Base-by-base conservation (phyloP, 2,797 vertebrate species). In the Rousettus madagascariensis region DNA sequence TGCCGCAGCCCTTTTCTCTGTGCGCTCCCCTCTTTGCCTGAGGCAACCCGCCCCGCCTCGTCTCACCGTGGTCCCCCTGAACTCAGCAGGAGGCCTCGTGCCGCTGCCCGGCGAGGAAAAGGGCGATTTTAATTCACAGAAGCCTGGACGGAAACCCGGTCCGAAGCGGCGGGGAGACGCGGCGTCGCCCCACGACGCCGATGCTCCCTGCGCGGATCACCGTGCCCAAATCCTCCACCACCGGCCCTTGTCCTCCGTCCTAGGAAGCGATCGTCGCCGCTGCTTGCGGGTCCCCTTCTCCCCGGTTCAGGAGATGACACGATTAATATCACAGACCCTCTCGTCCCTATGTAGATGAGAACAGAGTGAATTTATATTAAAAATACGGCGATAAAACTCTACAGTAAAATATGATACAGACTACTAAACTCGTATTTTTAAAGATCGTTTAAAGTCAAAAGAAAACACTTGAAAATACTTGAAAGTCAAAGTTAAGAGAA, bases 401-500 rank as follows among this genome's bases (percentile, higher is more conserved):
- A 46, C 38, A 82, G 24, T 61, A 82, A 75, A 55, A 28, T 41
- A 19, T 17, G 15, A 41, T 33, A 9, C 13, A 49, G 12, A 10
- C 16, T 36, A 46, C 43, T 84, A 77, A 72, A 93, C 63, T 46
- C 6, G 46, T 12, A 57, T 36, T 46, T n/a, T 63, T 36, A 57
- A 77, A 88, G 38, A 65, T 36, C 38, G 22, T 65, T 61, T 68
- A 79, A 93, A 59, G 15, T 86, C 41, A 46, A 71, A 92, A 84
- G 65, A 82, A 94, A 89, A 41, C 61, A 65, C 36, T 75, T 33
- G 33, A 80, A 79, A 91, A 66, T 49, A 68, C 30, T 71, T 49
- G 28, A 91, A 80, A 83, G 51, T 57, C 16, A 82, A 59, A 41
- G 8, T n/a, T 36, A 49, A 82, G 41, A 41, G 33, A 36, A 41